Evolutionary conservation across 1,140 invertebrate species (phyloP), one percentile per base, ranked within the genome.

Genomic region (Homarus americanus): DNA sequence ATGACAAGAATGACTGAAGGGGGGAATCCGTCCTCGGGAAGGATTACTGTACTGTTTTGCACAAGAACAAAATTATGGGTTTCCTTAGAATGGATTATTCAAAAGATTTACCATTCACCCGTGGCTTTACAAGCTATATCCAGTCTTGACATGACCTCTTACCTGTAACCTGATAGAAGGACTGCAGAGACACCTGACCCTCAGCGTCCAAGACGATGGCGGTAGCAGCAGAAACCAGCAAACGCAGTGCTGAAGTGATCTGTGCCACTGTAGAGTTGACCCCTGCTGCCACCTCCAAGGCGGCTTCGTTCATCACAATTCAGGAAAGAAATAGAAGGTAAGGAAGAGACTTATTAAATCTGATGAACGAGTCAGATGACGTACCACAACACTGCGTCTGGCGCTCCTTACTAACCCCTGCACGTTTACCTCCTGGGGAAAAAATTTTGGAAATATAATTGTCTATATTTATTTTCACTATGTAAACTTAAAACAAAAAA

Each of bases 221-320:
- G 15, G 78, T 41, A 34, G 66, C 44, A n/a, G 69, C 41, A 44
- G 69, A 44, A 41, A 78, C 73, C 76, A 82, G 38, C 36, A 79
- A 40, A 28, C 78, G n/a, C 58, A 79, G 44, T 24, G 36, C 76
- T 4, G 86, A 66, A 20, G 53, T 32, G 38, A 88, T 58, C 28
- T 79, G 34, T 17, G 58, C 34, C 76, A 88, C 32, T 69, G 76
- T 79, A 41, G 76, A 80, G 76, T 82, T 80, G n/a, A 88, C 20
- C 38, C 86, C 86, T 20, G 76, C 86, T 20, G 86, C 41, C 10
- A 82, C 34, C 49, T 80, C 76, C 1, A 82, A 28, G 5, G 34
- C 66, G 20, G 41, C 86, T 24, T 79, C 75, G 32, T 78, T 88
- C 86, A 88, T 88, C 78, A 86, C 83, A 86, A 73, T 34, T n/a